These are phyloP conservation scores for Hypothenemus hampei DNA, from an alignment of 1,140 invertebrate species.

Conservation along the genomic window DNA sequence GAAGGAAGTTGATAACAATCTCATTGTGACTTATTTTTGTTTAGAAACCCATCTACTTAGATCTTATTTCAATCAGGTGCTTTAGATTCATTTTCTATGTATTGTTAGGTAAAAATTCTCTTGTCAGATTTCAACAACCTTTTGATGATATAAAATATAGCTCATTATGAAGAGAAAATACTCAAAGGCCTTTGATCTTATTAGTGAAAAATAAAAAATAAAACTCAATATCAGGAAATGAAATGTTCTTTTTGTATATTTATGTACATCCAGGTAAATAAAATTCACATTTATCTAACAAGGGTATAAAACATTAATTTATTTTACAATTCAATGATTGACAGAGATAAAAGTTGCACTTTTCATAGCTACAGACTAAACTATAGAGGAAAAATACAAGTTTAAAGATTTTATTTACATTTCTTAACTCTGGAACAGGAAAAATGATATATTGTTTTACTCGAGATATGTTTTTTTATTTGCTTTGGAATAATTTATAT, in stretches of 20 bases:
- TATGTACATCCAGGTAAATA: constrained; percentile 5
- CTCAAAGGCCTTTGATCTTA: neutral
- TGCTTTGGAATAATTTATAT: neutral
- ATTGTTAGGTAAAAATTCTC: neutral
- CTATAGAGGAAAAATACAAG: too few relatives aligned
- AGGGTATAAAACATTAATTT: constrained; percentile 8
- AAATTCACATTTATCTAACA: constrained; percentile 3
- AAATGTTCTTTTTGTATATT: neutral
- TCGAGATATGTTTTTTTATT: constrained; percentile 4
- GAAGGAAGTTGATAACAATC: too few relatives aligned
- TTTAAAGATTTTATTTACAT: too few relatives aligned
- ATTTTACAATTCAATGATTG: neutral
- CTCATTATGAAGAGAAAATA: neutral
- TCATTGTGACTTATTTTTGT: too few relatives aligned
- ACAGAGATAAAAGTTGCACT: too few relatives aligned
- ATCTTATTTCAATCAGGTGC: neutral
- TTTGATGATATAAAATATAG: neutral
- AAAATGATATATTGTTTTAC: too few relatives aligned
- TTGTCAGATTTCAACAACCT: neutral
- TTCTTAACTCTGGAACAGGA: too few relatives aligned
- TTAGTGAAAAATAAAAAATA: neutral
- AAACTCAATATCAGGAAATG: neutral
- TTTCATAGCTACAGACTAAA: too few relatives aligned
- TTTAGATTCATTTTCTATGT: neutral
- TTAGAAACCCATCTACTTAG: too few relatives aligned